Evolutionary conservation across 2,113 vertebrate species (phyloP).

Genomic region (Heterochromis multidens): DNA sequence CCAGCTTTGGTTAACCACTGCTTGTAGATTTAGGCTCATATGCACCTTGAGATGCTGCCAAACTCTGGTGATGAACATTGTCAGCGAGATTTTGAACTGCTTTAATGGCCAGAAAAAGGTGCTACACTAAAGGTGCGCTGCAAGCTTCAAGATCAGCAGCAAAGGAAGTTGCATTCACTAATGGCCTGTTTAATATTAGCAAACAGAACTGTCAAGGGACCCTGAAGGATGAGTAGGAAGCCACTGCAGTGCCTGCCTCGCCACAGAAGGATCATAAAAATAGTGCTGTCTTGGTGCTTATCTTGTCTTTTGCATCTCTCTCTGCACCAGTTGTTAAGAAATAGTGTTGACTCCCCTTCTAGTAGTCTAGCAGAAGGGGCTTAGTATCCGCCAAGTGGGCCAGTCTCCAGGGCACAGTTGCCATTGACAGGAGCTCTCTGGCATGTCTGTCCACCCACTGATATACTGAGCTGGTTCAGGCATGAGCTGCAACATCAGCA

Average conservation of each 20-base stretch:
- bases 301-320: constrained; percentile 18
- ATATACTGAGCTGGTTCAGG: constrained; percentile 65
- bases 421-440: constrained; percentile 45
- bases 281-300: constrained; percentile 49
- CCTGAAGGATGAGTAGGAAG: not conserved
- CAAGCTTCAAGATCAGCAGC: not conserved
- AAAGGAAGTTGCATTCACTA: constrained; percentile 1
- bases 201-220: constrained; percentile 11
- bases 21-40: constrained; percentile 51
- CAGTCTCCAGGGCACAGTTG: constrained; percentile 46
- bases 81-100: not conserved
- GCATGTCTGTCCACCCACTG: constrained; percentile 65
- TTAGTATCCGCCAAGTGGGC: constrained; percentile 40
- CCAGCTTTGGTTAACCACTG: constrained; percentile 80
- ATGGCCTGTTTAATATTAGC: constrained; percentile 30
- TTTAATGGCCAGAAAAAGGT: not conserved
- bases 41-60: constrained; percentile 5
- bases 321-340: constrained; percentile 28
- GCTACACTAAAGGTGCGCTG: not conserved
- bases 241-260: not conserved
- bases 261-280: constrained; percentile 41
- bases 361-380: constrained; percentile 26
- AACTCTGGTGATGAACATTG: not conserved
- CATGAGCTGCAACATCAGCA: constrained; percentile 69
- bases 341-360: constrained; percentile 17